phyloP scores from a whole-genome alignment of 2,888 invertebrate species.

The Archaeoteleia sp. region DNA sequence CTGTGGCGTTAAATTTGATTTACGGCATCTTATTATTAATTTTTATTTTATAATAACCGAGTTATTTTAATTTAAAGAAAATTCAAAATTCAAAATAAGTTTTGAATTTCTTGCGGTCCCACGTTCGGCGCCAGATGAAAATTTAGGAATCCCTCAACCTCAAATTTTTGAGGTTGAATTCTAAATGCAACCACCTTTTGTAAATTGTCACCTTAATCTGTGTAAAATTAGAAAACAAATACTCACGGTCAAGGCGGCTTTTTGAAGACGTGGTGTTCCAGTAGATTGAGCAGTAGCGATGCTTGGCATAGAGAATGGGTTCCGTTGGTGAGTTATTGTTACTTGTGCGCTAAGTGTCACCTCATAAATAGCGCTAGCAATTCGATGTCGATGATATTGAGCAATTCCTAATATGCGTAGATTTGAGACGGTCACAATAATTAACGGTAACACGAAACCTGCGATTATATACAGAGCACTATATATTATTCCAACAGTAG shows the following conservation, averaged over 20 bases:
- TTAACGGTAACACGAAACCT: constrained; percentile 81
- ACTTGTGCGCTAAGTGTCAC: constrained; percentile 89
- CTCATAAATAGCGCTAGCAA: constrained; percentile 90
- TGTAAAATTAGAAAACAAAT: neutral
- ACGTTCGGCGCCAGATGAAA: too few relatives aligned
- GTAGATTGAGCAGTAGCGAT: constrained; percentile 78
- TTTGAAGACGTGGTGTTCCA: constrained; percentile 71
- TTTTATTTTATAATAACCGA: too few relatives aligned
- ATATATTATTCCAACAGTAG: constrained; percentile 79
- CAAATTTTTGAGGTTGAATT: too few relatives aligned
- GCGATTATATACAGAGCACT: constrained; percentile 80
- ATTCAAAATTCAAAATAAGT: too few relatives aligned
- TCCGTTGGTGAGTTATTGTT: constrained; percentile 87
- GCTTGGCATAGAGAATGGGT: constrained; percentile 84
- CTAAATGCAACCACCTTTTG: too few relatives aligned
- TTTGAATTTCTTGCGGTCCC: too few relatives aligned
- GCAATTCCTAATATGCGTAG: constrained; percentile 79
- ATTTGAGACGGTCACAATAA: constrained; percentile 83
- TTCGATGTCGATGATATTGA: constrained; percentile 86
- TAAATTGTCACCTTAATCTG: too few relatives aligned
- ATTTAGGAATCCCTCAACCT: too few relatives aligned
- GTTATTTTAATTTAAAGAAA: too few relatives aligned
- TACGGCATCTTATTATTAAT: too few relatives aligned
- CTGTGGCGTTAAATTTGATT: too few relatives aligned
- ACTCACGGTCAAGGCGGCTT: constrained; percentile 69